These are phyloP conservation scores for Sebastolobus altivelis DNA, from an alignment of 2,797 vertebrate species.

Conservation along the genomic window DNA sequence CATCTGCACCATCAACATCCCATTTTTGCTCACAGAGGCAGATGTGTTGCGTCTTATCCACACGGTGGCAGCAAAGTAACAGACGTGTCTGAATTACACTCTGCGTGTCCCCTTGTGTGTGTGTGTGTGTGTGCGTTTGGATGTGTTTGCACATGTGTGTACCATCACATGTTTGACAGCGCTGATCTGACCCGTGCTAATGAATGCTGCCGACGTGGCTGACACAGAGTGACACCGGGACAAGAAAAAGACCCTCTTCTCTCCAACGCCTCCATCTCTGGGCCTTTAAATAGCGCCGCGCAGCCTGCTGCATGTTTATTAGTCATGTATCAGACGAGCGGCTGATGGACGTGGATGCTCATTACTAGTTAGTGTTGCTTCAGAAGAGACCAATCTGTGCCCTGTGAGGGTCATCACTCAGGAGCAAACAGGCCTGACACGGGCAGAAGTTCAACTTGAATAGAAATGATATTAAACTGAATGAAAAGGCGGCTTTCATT, in stretches of 20 bases:
- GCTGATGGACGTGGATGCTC: slow-evolving; percentile 84
- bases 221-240: slow-evolving; percentile 89
- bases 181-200: slow-evolving; percentile 69
- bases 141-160: slow-evolving; percentile 19
- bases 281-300: slow-evolving; percentile 80
- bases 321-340: slow-evolving; percentile 81
- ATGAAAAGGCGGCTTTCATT: slow-evolving; percentile 32
- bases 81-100: slow-evolving; percentile 3
- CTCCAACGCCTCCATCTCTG: slow-evolving; percentile 72
- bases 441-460: slow-evolving; percentile 49
- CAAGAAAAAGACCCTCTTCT: slow-evolving; percentile 83
- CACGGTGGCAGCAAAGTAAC: slow-evolving; percentile 72
- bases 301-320: slow-evolving; percentile 81
- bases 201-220: slow-evolving; percentile 72
- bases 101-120: neutral
- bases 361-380: slow-evolving; percentile 88
- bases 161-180: slow-evolving; percentile 61
- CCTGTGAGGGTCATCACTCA: slow-evolving; percentile 80
- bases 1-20: neutral
- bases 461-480: slow-evolving; percentile 50
- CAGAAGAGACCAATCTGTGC: slow-evolving; percentile 80
- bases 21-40: neutral
- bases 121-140: neutral
- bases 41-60: slow-evolving; percentile 47
- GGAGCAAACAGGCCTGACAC: slow-evolving; percentile 52